Percentiles rank a stretch among this genome's conserved stretches.
These are phyloP conservation scores for Sisyra nigra DNA, from an alignment of 2,888 invertebrate species.

Conservation along the genomic window DNA sequence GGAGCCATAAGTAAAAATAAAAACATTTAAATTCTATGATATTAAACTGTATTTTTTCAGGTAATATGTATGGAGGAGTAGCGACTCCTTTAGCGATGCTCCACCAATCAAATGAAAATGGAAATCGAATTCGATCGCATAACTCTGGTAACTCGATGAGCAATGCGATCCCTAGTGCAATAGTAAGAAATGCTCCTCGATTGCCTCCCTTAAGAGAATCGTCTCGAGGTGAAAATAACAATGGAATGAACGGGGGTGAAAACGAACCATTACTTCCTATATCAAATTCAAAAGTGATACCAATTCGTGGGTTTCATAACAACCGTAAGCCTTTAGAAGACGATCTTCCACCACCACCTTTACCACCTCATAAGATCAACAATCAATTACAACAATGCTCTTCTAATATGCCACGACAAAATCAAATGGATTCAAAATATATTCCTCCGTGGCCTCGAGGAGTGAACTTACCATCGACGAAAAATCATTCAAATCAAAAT, in stretches of 20 bases:
- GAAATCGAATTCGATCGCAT: constrained; percentile 33
- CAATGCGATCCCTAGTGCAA: constrained; percentile 8
- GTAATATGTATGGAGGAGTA: constrained; percentile 49
- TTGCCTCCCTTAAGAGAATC: constrained; percentile 38
- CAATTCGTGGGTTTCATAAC: constrained; percentile 30
- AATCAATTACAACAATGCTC: constrained; percentile 12
- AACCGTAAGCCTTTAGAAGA: constrained; percentile 29
- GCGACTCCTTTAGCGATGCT: constrained; percentile 53
- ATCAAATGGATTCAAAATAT: constrained; percentile 17
- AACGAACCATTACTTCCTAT: constrained; percentile 39
- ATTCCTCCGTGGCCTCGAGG: constrained; percentile 49
- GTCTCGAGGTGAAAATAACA: constrained; percentile 26
- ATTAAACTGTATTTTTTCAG: constrained; percentile 17
- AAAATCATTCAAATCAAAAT: constrained; percentile 10
- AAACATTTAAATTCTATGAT: too few species aligned
- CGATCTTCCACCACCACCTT: constrained; percentile 39
- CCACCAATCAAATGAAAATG: constrained; percentile 27
- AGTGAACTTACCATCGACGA: constrained; percentile 24
- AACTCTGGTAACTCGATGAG: constrained; percentile 20
- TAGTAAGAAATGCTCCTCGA: constrained; percentile 27
- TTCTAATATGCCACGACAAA: constrained; percentile 9
- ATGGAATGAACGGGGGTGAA: constrained; percentile 29
- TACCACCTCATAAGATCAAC: constrained; percentile 34
- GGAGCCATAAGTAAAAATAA: not conserved
- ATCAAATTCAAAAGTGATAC: constrained; percentile 17